Percentiles rank a stretch among this genome's conserved stretches.
These are phyloP conservation scores for Cacoxenus indagator DNA, from an alignment of 2,888 invertebrate species.

Conservation along the genomic window DNA sequence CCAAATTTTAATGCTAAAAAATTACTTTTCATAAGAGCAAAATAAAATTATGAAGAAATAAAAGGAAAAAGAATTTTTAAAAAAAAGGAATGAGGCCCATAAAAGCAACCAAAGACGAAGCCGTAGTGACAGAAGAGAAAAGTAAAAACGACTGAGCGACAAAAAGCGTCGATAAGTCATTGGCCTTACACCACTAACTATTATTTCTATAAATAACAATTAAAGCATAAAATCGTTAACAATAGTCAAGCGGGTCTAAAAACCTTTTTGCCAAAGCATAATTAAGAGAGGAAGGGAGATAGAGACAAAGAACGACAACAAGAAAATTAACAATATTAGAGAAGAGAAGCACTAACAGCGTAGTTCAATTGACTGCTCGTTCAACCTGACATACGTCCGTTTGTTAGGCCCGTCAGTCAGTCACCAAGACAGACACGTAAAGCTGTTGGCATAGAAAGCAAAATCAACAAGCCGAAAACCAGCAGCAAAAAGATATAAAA, in stretches of 20 bases:
- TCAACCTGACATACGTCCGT: too few relatives aligned
- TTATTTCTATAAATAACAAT: slow-evolving; percentile 63
- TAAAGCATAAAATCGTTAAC: slow-evolving; percentile 32
- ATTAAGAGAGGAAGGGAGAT: slow-evolving; percentile 9
- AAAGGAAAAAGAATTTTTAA: neutral
- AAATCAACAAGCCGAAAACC: slow-evolving; percentile 35
- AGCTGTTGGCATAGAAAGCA: slow-evolving; percentile 47
- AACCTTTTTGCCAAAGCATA: slow-evolving; percentile 30
- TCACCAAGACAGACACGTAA: neutral
- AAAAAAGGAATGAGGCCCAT: neutral
- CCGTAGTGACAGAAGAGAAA: slow-evolving; percentile 27
- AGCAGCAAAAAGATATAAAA: neutral
- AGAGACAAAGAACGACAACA: neutral
- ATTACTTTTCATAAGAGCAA: neutral
- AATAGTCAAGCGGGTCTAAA: too few relatives aligned
- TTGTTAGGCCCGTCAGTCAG: neutral
- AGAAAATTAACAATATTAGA: neutral
- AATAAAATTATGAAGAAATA: neutral
- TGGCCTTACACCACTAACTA: slow-evolving; percentile 57
- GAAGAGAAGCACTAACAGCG: neutral
- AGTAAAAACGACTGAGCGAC: neutral
- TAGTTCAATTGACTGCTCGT: too few relatives aligned
- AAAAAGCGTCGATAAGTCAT: slow-evolving; percentile 45
- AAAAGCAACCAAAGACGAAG: slow-evolving; percentile 28
- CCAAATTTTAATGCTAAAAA: slow-evolving; percentile 2